phyloP scores from a whole-genome alignment of 2,797 vertebrate species.

The Phataginus tetradactyla region DNA sequence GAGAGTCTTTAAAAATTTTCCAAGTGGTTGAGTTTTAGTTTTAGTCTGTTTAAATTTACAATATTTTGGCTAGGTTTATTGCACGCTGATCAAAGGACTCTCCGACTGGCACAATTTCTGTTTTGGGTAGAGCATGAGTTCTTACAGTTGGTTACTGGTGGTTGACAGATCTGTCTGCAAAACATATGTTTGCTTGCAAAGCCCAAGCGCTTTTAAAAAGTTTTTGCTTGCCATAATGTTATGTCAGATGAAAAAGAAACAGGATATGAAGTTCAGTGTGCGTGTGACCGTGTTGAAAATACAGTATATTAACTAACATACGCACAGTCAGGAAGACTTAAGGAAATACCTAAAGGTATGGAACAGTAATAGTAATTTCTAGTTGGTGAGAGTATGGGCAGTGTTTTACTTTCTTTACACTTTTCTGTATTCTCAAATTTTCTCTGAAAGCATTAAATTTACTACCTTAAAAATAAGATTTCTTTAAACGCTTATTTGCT shows the following conservation, averaged over 20 bases:
- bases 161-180: constrained; percentile 55
- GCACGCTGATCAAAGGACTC: constrained; percentile 46
- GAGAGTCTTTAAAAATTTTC: background rate
- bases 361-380: background rate
- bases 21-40: constrained; percentile 28
- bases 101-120: constrained; percentile 45
- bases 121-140: constrained; percentile 10
- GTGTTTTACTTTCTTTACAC: background rate
- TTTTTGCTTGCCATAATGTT: constrained; percentile 52
- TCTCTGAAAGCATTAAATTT: background rate
- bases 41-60: constrained; percentile 50
- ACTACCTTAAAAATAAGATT: constrained; percentile 16
- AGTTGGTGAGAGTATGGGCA: background rate
- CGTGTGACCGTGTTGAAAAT: background rate
- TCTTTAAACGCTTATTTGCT: background rate
- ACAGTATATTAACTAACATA: background rate
- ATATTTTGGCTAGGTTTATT: constrained; percentile 35
- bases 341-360: background rate
- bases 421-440: background rate
- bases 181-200: constrained; percentile 49
- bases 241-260: constrained; percentile 25
- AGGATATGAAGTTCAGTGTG: background rate
- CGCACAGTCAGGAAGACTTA: background rate
- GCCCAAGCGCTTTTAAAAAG: constrained; percentile 53
- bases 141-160: constrained; percentile 43